Evolutionary conservation across 1,140 invertebrate species (phyloP), one percentile per base, ranked within the genome.

Genomic region (Fragariocoptes setiger): DNA sequence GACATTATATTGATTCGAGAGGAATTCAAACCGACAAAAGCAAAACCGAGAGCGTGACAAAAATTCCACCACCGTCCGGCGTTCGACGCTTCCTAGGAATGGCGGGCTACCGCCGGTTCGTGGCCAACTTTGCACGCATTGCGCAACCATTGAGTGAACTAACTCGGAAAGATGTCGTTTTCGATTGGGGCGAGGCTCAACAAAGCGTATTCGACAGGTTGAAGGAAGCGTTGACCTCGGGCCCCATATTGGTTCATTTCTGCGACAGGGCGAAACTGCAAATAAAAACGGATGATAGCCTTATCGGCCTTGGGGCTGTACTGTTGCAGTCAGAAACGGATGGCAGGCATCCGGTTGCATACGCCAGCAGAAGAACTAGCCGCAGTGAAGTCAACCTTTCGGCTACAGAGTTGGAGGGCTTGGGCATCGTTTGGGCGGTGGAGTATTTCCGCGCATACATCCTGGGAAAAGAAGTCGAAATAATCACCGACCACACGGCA

Each of bases 151-250:
- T 52, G 12, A 47, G 42, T 18, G 19, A 38, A 0, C 41, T 53
- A 14, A 14, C n/a, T 42, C n/a, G 46, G 43, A 44, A 53, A 47
- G 44, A 45, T 49, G 39, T 3, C 2, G 19, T 21, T 14, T 47
- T 41, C n/a, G 3, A 18, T 2, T 47, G 45, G 45, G 25, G 25
- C 8, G n/a, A 8, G n/a, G 8, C 25, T n/a, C 25, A 31, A n/a
- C 8, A 31, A n/a, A 31, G 8, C 25, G 25, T n/a, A 8, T 31
- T 31, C 25, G n/a, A n/a, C 8, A 31, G n/a, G n/a, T n/a, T 31
- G 8, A 31, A 8, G 8, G 25, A 31, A 8, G 25, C 8, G n/a
- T n/a, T 31, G 25, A 8, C n/a, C 8, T n/a, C 8, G 8, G 8
- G n/a, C n/a, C 8, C 25, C 8, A 31, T n/a, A 8, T n/a, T 31